These are phyloP conservation scores for Anguilla obscura DNA, from an alignment of 2,797 vertebrate genomes.

Conservation along the genomic window DNA sequence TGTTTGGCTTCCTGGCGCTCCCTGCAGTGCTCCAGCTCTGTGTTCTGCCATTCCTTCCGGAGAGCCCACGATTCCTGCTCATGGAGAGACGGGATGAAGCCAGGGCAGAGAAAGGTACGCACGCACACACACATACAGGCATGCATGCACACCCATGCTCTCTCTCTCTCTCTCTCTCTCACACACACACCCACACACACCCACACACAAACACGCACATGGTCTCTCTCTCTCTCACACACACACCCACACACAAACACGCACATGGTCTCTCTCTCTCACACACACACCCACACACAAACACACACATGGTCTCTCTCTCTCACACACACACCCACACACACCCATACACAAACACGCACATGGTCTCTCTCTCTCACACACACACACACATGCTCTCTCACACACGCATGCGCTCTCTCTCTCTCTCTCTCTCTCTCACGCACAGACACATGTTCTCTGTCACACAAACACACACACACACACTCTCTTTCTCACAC, in stretches of 20 bases:
- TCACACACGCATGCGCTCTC: too few species aligned
- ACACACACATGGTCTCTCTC: too few species aligned
- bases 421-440: neutral
- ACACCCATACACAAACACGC: neutral
- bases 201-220: neutral
- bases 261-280: too few species aligned
- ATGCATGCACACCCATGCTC: too few species aligned
- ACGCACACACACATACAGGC: neutral
- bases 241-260: neutral
- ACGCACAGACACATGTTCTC: neutral
- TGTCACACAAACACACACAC: neutral
- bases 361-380: neutral
- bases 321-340: too few species aligned
- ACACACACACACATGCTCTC: too few species aligned
- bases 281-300: too few species aligned
- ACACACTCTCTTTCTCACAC: neutral
- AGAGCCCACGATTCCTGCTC: slow-evolving; percentile 90
- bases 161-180: too few species aligned
- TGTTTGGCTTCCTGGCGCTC: slow-evolving; percentile 80
- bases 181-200: too few species aligned
- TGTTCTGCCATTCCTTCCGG: slow-evolving; percentile 87
- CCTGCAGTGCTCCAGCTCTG: slow-evolving; percentile 81
- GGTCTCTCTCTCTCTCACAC: neutral
- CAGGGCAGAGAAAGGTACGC: slow-evolving; percentile 82
- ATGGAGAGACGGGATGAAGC: slow-evolving; percentile 81